phyloP scores from a whole-genome alignment of 2,113 vertebrate genomes.

The Sylvietta virens region DNA sequence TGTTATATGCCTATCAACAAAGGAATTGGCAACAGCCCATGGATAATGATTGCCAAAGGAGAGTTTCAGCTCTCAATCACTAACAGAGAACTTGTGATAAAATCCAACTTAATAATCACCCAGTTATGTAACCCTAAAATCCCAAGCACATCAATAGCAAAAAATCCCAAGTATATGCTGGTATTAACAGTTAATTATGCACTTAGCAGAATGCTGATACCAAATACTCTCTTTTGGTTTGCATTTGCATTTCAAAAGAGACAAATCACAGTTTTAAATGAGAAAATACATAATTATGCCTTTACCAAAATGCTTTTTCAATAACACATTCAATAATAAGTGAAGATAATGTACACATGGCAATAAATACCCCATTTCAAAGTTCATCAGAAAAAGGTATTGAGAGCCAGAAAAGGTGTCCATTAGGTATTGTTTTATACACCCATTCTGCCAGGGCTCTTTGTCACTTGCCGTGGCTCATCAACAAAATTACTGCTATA shows the following conservation, averaged over 20 bases:
- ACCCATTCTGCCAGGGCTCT: background rate
- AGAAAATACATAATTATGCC: slow-evolving; percentile 14
- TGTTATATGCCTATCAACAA: background rate
- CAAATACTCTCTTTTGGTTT: slow-evolving; percentile 34
- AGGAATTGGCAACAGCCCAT: background rate
- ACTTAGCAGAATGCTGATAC: slow-evolving; percentile 30
- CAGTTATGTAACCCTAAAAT: slow-evolving; percentile 27
- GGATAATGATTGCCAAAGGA: background rate
- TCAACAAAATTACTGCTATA: background rate
- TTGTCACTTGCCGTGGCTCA: background rate
- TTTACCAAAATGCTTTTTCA: slow-evolving; percentile 22
- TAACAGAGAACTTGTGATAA: slow-evolving; percentile 9
- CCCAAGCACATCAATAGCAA: background rate
- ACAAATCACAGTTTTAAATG: slow-evolving; percentile 24
- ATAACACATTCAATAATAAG: background rate
- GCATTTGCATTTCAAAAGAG: slow-evolving; percentile 43
- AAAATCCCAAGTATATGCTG: background rate
- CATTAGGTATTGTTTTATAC: background rate
- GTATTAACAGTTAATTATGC: slow-evolving; percentile 47
- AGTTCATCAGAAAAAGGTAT: background rate
- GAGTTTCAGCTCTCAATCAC: background rate
- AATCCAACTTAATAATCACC: slow-evolving; percentile 29
- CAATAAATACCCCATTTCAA: background rate
- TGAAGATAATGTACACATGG: background rate
- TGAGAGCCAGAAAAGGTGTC: background rate